phyloP scores from a whole-genome alignment of 2,113 vertebrate species.

The Dendropsophus ebraccatus region DNA sequence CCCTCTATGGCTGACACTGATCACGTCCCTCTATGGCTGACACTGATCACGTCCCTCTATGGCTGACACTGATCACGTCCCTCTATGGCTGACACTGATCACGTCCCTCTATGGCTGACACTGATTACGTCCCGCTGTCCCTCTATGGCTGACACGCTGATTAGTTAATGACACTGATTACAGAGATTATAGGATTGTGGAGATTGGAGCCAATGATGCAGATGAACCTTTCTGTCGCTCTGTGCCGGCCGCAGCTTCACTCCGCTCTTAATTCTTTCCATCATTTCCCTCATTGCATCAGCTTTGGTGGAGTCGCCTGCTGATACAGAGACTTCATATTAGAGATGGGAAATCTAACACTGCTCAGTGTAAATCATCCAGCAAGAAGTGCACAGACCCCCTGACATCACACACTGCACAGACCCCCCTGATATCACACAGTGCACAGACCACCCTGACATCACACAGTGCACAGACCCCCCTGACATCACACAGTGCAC shows the following conservation, averaged over 20 bases:
- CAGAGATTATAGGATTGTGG: neutral
- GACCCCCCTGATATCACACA: no score
- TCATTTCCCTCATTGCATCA: constrained; percentile 80
- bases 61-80: no score
- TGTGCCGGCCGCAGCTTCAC: constrained; percentile 71
- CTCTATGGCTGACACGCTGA: neutral
- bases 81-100: no score
- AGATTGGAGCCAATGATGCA: neutral
- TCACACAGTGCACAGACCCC: no score
- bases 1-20: no score
- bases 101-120: no score
- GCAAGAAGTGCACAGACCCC: neutral
- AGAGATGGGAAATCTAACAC: neutral
- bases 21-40: no score
- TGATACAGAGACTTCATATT: neutral
- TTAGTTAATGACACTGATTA: neutral
- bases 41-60: no score
- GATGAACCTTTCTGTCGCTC: constrained; percentile 39
- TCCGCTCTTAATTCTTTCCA: constrained; percentile 80
- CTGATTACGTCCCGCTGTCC: no score
- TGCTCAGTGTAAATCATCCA: neutral
- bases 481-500: no score
- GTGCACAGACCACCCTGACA: no score
- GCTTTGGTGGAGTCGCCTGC: constrained; percentile 61
- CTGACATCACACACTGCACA: neutral